A percentile compares a stretch with the other conserved stretches of the same genome.
phyloP scores from a whole-genome alignment of 1,140 invertebrate genomes.

The Drosophila nigrodunni region DNA sequence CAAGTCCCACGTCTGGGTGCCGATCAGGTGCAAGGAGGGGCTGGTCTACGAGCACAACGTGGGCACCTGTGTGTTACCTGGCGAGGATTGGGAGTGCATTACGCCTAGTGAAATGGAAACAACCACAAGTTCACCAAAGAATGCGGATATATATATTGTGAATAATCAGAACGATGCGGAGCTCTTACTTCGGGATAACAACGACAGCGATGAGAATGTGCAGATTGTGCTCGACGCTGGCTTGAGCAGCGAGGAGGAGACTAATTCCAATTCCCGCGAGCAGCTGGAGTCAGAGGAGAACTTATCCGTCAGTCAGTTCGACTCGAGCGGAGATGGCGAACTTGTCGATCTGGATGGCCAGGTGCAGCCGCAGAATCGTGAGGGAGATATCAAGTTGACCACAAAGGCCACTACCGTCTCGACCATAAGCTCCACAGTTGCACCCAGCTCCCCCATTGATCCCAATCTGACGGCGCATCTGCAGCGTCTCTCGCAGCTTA shows the following conservation, averaged over 20 bases:
- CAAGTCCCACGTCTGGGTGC: constrained; percentile 85
- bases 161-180: constrained; percentile 58
- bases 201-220: constrained; percentile 60
- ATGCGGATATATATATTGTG: constrained; percentile 57
- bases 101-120: constrained; percentile 56
- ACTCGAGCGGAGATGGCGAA: constrained; percentile 76
- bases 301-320: constrained; percentile 48
- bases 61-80: constrained; percentile 85
- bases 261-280: not conserved
- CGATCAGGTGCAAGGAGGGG: constrained; percentile 85
- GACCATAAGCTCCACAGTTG: not conserved
- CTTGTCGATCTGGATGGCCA: constrained; percentile 62
- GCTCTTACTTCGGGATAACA: constrained; percentile 31
- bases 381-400: constrained; percentile 19
- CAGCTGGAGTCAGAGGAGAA: constrained; percentile 36
- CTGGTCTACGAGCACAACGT: constrained; percentile 85
- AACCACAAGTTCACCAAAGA: not conserved
- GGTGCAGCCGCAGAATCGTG: constrained; percentile 58
- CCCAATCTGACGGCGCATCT: constrained; percentile 77
- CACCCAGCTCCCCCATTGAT: constrained; percentile 61
- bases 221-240: constrained; percentile 59
- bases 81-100: constrained; percentile 84
- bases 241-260: constrained; percentile 65
- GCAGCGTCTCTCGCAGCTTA: constrained; percentile 78
- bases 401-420: constrained; percentile 3